phyloP scores from a whole-genome alignment of 2,113 vertebrate species.

The Bos javanicus region DNA sequence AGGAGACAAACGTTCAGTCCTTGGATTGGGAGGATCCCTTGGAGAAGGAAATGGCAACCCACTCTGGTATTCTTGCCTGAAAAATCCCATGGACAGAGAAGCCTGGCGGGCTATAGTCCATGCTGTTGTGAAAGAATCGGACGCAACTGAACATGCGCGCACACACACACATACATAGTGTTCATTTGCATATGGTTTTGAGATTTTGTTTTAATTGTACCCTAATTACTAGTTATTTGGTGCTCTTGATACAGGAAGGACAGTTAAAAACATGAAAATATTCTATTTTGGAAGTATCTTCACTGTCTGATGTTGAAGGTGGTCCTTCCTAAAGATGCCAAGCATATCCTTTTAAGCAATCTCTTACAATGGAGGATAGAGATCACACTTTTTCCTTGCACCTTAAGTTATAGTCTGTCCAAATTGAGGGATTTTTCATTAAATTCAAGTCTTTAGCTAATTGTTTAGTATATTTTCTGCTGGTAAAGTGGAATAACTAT shows the following conservation, averaged over 20 bases:
- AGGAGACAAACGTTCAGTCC: background rate
- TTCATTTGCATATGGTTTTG: background rate
- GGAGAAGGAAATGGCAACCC: background rate
- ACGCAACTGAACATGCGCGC: accelerated
- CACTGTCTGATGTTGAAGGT: background rate
- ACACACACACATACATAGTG: background rate
- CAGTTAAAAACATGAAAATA: constrained; percentile 34
- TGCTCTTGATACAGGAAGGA: background rate
- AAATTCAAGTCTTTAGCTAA: background rate
- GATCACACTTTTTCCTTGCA: background rate
- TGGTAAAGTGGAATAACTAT: background rate
- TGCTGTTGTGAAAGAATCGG: background rate
- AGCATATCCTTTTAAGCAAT: background rate
- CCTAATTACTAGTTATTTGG: background rate
- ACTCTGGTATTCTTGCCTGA: background rate
- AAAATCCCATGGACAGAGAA: background rate
- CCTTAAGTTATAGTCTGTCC: background rate
- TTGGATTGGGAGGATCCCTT: background rate
- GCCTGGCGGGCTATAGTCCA: background rate
- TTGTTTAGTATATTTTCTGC: constrained; percentile 11
- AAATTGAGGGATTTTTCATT: constrained; percentile 18
- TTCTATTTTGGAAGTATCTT: background rate
- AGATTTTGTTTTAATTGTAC: constrained; percentile 20
- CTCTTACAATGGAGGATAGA: background rate
- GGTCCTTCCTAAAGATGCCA: background rate